Evolutionary conservation across 2,797 vertebrate species (phyloP).

Genomic region (Macropodus opercularis): DNA sequence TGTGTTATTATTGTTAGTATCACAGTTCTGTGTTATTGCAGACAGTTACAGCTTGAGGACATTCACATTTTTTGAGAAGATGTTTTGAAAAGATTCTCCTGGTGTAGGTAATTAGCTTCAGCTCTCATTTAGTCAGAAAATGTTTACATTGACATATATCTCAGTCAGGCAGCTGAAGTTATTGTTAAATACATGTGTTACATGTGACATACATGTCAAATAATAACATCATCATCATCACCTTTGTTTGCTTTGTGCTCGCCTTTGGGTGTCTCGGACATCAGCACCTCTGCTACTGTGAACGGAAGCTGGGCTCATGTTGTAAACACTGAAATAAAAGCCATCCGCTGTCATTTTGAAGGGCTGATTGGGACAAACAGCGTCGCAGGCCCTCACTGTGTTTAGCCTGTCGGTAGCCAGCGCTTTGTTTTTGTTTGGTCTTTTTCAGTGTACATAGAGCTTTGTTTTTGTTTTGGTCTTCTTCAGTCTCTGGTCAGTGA

Average conservation of each 20-base stretch:
- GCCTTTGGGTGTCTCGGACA: slow-evolving; percentile 30
- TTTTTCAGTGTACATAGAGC: slow-evolving; percentile 68
- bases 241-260: slow-evolving; percentile 9
- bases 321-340: slow-evolving; percentile 57
- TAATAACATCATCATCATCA: slow-evolving; percentile 43
- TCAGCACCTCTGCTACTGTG: slow-evolving; percentile 28
- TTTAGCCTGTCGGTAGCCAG: slow-evolving; percentile 65
- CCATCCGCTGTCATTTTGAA: slow-evolving; percentile 52
- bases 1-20: slow-evolving; percentile 12
- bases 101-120: slow-evolving; percentile 22
- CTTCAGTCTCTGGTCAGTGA: slow-evolving; percentile 62
- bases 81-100: slow-evolving; percentile 41
- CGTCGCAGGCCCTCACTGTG: slow-evolving; percentile 37
- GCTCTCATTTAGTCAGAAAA: slow-evolving; percentile 17
- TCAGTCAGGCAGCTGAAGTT: slow-evolving; percentile 34
- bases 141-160: slow-evolving; percentile 40
- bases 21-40: slow-evolving; percentile 32
- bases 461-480: slow-evolving; percentile 70
- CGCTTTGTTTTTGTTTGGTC: slow-evolving; percentile 69
- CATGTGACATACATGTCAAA: too few species aligned
- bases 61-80: slow-evolving; percentile 28
- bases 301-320: slow-evolving; percentile 42
- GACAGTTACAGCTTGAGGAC: slow-evolving; percentile 32
- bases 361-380: slow-evolving; percentile 51
- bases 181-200: slow-evolving; percentile 22